Percentiles rank a stretch among this genome's conserved stretches.
Evolutionary conservation across 2,888 invertebrate genomes (phyloP).

Genomic region (Xylocampa areola): DNA sequence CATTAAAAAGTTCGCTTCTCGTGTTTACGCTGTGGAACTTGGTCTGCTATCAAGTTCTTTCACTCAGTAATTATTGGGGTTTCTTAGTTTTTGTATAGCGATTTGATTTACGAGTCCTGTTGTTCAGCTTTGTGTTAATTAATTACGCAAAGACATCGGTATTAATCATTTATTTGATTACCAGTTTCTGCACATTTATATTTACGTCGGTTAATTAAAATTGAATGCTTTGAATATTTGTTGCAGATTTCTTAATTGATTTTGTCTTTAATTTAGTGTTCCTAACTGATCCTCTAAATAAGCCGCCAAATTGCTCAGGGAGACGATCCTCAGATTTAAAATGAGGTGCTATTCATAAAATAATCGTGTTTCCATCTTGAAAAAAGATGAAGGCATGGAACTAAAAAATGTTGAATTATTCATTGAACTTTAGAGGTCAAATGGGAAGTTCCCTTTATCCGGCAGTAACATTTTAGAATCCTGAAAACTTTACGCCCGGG

Average conservation of each 20-base stretch:
- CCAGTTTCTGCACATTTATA: background rate
- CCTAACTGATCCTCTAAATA: conserved; percentile 9
- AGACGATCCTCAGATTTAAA: conserved; percentile 24
- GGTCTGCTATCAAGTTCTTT: conserved; percentile 42
- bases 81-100: conserved; percentile 18
- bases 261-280: conserved; percentile 15
- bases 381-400: conserved; percentile 47
- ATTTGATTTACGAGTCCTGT: conserved; percentile 26
- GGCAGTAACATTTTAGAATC: conserved; percentile 27
- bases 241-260: conserved; percentile 9
- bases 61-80: conserved; percentile 57
- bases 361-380: conserved; percentile 38
- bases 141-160: background rate
- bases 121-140: conserved; percentile 4
- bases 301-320: conserved; percentile 5
- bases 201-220: conserved; percentile 5
- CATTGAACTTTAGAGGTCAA: conserved; percentile 56
- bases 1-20: conserved; percentile 64
- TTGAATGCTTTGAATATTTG: conserved; percentile 10
- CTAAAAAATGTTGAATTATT: conserved; percentile 54
- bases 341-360: conserved; percentile 41
- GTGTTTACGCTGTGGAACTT: conserved; percentile 59
- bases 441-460: conserved; percentile 31
- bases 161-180: conserved; percentile 3
- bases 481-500: conserved; percentile 21